Evolutionary conservation across 2,888 invertebrate species (phyloP).

Genomic region (Thysanoteuthis rhombus): DNA sequence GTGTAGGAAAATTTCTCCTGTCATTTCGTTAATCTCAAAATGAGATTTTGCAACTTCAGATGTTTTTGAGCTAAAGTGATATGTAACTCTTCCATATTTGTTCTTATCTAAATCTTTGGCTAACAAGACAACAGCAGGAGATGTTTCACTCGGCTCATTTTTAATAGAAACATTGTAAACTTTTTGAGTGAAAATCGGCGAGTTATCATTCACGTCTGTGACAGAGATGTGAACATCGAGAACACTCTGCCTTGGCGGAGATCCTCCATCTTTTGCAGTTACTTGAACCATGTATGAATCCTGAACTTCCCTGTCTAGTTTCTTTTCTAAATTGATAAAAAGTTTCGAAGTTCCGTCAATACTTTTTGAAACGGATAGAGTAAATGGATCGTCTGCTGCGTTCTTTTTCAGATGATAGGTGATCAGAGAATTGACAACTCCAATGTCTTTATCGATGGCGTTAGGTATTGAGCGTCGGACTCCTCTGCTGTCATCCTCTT

Average conservation of each 20-base stretch:
- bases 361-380: neutral
- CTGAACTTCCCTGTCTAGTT: neutral
- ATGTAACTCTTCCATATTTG: neutral
- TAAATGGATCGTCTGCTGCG: neutral
- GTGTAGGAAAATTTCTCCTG: neutral
- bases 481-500: neutral
- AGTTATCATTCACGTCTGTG: neutral
- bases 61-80: neutral
- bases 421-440: neutral
- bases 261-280: neutral
- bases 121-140: neutral
- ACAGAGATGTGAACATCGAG: neutral
- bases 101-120: neutral
- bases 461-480: neutral
- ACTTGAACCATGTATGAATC: neutral
- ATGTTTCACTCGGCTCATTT: neutral
- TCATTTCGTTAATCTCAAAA: neutral
- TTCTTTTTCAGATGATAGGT: neutral
- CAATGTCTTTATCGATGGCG: neutral
- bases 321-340: slow-evolving; percentile 12
- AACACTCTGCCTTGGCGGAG: neutral
- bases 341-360: neutral
- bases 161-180: slow-evolving; percentile 12
- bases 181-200: neutral
- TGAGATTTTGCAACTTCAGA: neutral